Evolutionary conservation across 2,888 invertebrate genomes (phyloP).

Genomic region (Papilio demoleus): DNA sequence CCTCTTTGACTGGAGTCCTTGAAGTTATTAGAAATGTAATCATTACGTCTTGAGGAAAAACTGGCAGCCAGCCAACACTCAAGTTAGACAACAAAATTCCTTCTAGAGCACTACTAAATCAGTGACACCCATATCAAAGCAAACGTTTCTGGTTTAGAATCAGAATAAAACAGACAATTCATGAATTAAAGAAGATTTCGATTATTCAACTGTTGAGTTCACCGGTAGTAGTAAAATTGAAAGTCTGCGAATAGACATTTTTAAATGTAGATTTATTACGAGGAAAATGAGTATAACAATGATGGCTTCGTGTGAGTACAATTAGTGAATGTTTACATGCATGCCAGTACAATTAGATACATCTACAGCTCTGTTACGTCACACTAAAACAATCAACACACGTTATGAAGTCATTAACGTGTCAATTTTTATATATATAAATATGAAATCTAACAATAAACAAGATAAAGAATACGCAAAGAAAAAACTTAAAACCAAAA

Average conservation of each 20-base stretch:
- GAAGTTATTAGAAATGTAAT: neutral
- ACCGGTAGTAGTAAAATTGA: too few species aligned
- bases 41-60: neutral
- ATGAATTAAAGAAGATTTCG: too few species aligned
- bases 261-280: too few species aligned
- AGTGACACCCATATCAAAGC: too few species aligned
- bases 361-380: conserved; percentile 8
- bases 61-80: neutral
- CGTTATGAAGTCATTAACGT: conserved; percentile 16
- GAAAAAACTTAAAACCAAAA: neutral
- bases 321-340: conserved; percentile 19
- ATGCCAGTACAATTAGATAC: conserved; percentile 6
- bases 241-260: too few species aligned
- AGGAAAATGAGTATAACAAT: neutral
- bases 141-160: too few species aligned
- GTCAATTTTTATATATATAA: too few species aligned
- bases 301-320: conserved; percentile 5
- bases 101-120: too few species aligned
- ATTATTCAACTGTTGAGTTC: too few species aligned
- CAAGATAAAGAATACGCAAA: neutral
- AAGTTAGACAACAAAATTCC: neutral
- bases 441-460: too few species aligned
- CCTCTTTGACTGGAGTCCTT: neutral
- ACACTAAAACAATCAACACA: conserved; percentile 6
- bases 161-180: too few species aligned